A percentile compares a stretch with the other conserved stretches of the same genome.
Evolutionary conservation across 2,797 vertebrate species (phyloP).

Genomic region (Falco naumanni): DNA sequence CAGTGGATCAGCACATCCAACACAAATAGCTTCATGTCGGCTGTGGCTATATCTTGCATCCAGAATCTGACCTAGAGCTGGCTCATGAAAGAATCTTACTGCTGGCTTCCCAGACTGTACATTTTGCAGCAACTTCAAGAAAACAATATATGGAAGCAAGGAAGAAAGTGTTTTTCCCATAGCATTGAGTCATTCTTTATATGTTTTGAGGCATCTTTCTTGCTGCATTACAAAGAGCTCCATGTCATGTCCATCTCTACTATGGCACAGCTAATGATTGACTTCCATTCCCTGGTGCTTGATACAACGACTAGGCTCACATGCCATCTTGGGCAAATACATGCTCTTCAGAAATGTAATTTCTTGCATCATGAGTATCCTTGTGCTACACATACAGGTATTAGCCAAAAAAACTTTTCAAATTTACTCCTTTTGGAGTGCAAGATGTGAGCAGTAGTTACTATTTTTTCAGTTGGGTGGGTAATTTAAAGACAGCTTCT

Average conservation of each 20-base stretch:
- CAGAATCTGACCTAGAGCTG: not conserved
- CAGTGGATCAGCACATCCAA: not conserved
- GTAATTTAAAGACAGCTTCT: not conserved
- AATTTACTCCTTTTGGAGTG: not conserved
- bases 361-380: not conserved
- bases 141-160: not conserved
- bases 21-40: not conserved
- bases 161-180: not conserved
- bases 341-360: not conserved
- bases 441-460: not conserved
- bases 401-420: conserved; percentile 20
- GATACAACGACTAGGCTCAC: not conserved
- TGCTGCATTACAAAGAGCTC: not conserved
- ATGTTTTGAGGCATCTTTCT: not conserved
- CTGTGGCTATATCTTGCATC: not conserved
- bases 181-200: not conserved
- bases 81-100: not conserved
- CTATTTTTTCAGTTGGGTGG: not conserved
- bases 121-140: not conserved
- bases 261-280: not conserved
- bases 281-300: not conserved
- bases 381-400: not conserved
- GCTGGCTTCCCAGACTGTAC: not conserved
- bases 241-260: not conserved
- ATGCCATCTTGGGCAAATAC: not conserved